These are phyloP conservation scores for Saguinus imperator DNA, from an alignment of 2,113 vertebrate species.

Conservation along the genomic window DNA sequence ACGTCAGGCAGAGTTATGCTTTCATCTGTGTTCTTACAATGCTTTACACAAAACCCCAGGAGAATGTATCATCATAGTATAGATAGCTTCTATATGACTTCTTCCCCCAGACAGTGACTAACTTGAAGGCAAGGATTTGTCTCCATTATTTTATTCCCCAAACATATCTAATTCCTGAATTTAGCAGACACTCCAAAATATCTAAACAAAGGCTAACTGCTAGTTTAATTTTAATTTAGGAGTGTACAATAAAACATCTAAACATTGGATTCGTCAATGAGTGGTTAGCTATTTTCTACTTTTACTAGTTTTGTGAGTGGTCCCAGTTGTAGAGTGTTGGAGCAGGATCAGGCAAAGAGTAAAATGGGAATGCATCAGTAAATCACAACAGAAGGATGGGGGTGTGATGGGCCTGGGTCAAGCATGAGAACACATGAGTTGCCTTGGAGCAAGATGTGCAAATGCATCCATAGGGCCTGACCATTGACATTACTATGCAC, in stretches of 20 bases:
- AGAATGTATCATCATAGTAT: not conserved
- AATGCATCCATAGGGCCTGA: fast-evolving
- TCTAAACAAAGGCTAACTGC: not conserved
- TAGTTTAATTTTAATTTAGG: not conserved
- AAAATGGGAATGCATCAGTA: not conserved
- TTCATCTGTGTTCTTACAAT: not conserved
- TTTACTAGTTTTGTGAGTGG: not conserved
- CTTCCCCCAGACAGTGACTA: not conserved
- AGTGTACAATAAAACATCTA: not conserved
- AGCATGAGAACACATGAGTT: not conserved
- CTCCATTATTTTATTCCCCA: not conserved
- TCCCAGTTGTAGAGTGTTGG: not conserved
- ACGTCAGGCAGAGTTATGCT: not conserved
- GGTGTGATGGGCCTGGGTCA: fast-evolving
- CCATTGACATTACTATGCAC: not conserved
- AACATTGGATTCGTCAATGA: not conserved
- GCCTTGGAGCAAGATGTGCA: fast-evolving
- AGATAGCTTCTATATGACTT: not conserved
- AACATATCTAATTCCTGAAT: not conserved
- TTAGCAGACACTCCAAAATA: not conserved
- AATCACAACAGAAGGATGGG: not conserved
- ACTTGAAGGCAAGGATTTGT: not conserved
- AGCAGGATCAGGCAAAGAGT: not conserved
- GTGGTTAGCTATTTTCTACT: not conserved
- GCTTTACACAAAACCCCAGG: not conserved